Base-by-base conservation (phyloP, 30 jellyfish, hydroid and myxozoan genomes). In the Phacellophora camtschatica region DNA sequence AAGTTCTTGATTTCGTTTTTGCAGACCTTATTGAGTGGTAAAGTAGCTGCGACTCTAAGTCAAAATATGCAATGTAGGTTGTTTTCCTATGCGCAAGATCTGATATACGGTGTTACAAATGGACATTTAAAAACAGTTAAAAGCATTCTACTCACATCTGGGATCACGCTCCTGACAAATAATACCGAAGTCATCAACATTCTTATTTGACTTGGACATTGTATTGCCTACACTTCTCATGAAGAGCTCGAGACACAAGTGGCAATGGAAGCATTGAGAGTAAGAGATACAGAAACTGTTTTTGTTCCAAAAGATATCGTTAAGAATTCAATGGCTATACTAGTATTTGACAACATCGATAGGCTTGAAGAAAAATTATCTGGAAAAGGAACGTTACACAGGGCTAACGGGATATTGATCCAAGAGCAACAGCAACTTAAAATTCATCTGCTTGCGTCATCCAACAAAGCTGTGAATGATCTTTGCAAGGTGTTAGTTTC, bases 291-390 rank as follows among this genome's bases (percentile, higher is more conserved):
- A 55, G 69, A 55, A 55, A 55, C 69, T 1, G 35, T 27, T 55
- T 55, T 55, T 55, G 69, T 55, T 1, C 69, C 69, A 55, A 55
- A 55, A 27, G 5, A 55, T 55, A 55, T 55, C 11, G 69, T 55
- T 55, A 55, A 55, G 69, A 55, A 55, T 55, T 3, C 36, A 55
- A 55, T 55, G 69, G 69, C 69, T 55, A 55, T 55, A 2, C 69
- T 55, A 55, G 69, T 63, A 16, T 63, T 1, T 30, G 51, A 63
- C 77, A 63, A 28, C 77, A 63, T 63, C 56, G 56, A 35, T 20
- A 63, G 77, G 77, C 77, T 63, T 63, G 77, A 63, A 32, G 77
- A 63, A 63, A 63, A 61, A 20, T 63, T 63, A 63, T 63, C 56
- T 63, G 77, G 77, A 24, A 61, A 63, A 20, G 51, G 77, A 63